Evolutionary conservation across 2,113 vertebrate genomes (phyloP).

Genomic region (Solenodon paradoxus): DNA sequence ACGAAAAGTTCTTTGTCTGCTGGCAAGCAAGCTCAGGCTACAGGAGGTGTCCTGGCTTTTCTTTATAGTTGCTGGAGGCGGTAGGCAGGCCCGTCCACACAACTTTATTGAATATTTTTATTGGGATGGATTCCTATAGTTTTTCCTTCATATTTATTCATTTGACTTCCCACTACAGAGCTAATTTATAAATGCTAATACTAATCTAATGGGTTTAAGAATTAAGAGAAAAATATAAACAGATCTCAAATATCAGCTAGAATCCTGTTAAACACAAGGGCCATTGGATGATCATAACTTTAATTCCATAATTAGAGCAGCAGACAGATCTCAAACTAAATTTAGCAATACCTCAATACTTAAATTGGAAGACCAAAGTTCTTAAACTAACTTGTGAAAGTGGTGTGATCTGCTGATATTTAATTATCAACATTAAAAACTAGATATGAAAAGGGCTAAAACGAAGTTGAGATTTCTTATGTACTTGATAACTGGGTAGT

Average conservation of each 20-base stretch:
- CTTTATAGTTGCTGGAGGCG: too few relatives aligned
- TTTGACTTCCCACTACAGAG: neutral
- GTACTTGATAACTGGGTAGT: neutral
- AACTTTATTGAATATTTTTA: neutral
- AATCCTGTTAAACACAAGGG: neutral
- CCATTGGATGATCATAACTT: neutral
- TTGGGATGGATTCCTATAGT: neutral
- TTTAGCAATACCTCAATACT: neutral
- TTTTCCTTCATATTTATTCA: neutral
- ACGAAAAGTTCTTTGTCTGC: too few relatives aligned
- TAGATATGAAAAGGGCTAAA: neutral
- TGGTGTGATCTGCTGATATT: neutral
- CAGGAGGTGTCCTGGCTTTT: too few relatives aligned
- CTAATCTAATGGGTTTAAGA: neutral
- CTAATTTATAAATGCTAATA: neutral
- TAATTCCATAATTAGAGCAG: neutral
- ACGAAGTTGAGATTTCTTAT: neutral
- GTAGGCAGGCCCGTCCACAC: too few relatives aligned
- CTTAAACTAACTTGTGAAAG: slow-evolving; percentile 1
- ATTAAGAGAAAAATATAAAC: neutral
- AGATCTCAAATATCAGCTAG: neutral
- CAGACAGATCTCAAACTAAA: neutral
- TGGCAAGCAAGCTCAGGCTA: too few relatives aligned
- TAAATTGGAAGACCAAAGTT: neutral
- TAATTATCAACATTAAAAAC: slow-evolving; percentile 14